Percentiles rank a stretch among this genome's conserved stretches.
Conservation (phyloP, 2,888 invertebrate species). For the Petrolisthes cinctipes region DNA sequence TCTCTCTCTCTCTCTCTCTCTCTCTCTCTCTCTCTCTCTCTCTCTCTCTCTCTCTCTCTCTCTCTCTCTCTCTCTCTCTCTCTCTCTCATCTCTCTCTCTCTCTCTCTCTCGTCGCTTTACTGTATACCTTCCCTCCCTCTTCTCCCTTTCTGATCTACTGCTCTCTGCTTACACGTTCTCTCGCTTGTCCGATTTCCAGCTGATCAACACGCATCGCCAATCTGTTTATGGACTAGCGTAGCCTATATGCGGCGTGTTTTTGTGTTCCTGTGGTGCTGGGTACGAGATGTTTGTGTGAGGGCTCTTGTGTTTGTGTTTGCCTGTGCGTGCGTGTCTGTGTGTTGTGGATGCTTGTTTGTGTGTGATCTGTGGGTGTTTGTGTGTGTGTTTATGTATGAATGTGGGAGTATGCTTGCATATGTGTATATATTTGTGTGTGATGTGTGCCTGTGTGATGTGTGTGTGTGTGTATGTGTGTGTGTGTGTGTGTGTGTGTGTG, state of each 20-base stretch:
- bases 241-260: background rate
- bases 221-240: background rate
- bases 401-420: background rate
- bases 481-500: background rate
- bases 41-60: slow-evolving; percentile 1
- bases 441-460: background rate
- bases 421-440: background rate
- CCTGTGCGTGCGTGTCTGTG: slow-evolving; percentile 16
- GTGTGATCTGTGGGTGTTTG: background rate
- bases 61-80: slow-evolving; percentile 31
- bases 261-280: background rate
- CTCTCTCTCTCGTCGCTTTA: slow-evolving; percentile 5
- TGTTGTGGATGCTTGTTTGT: background rate
- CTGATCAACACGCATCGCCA: too few species aligned
- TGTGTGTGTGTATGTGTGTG: background rate
- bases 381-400: slow-evolving; percentile 21
- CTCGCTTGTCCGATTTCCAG: background rate
- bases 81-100: background rate
- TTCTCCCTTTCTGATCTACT: background rate
- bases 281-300: background rate
- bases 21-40: background rate
- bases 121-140: background rate
- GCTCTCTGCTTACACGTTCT: background rate
- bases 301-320: background rate
- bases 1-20: background rate